Base-by-base conservation (phyloP, 2,113 vertebrate species). In the Passerina amoena region DNA sequence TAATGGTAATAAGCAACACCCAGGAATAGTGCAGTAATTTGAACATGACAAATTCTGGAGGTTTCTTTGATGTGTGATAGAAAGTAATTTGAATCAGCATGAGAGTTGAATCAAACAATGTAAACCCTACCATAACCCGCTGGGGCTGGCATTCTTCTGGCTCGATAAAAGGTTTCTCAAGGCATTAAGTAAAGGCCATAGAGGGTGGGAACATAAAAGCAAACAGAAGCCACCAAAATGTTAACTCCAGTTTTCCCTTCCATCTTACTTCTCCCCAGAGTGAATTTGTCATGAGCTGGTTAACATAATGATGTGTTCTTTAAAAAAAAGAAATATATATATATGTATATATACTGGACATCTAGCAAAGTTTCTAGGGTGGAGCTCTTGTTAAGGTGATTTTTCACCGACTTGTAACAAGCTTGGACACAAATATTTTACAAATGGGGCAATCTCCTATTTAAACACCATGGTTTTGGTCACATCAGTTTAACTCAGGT, bases 41-140 rank as follows among this genome's bases (percentile, higher is more conserved):
- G 76, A 93, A 78, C 71, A 73, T 19, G 64, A 27, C 68, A 93
- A 53, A 94, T 86, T 97, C 64, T 54, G 64, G 57, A 68, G 38
- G 23, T 89, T 91, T 84, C 86, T 94, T 91, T 96, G 88, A 94
- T 94, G 91, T 95, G 61, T 84, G 83, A 78, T 91, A 91, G 80
- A 88, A 95, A 92, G 56, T 56, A 96, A 95, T 95, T 91, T 93
- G 83, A 92, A 84, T 91, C 91, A 94, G 83, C 95, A 57, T 89
- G 91, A 81, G 9, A 88, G 83, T 82, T 92, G 88, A 88, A 88
- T 92, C 86, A 94, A 94, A 73, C 80, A 91, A 92, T 0, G 0
- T 88, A 91, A 95, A 51, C 80, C 31, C 48, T 64, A 56, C 42
- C 44, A 21, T 60, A 84, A 77, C 68, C 83, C 0, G 4, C 82